Evolutionary conservation across 2,797 vertebrate species (phyloP).

Genomic region (Spheniscus humboldti): DNA sequence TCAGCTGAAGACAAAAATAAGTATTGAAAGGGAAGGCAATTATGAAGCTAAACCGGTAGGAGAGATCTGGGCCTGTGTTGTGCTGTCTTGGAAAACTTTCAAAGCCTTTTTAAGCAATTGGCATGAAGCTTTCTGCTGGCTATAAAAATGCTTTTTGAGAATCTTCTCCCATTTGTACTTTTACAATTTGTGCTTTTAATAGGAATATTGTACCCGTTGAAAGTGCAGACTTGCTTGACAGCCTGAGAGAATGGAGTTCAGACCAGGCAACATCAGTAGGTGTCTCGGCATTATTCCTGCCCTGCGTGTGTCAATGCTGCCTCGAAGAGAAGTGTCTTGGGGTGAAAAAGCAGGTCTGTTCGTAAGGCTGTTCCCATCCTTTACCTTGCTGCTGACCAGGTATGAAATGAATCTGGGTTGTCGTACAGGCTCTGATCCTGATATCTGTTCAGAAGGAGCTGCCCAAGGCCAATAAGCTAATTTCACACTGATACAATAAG

Average conservation of each 20-base stretch:
- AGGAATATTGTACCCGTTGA: background rate
- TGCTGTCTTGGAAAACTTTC: slow-evolving; percentile 45
- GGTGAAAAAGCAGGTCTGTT: background rate
- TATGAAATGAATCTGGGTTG: background rate
- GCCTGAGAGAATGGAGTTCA: background rate
- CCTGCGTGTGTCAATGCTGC: background rate
- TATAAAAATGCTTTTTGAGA: slow-evolving; percentile 33
- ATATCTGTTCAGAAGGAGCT: background rate
- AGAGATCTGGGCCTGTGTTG: background rate
- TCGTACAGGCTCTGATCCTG: rapidly evolving
- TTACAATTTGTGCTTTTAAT: slow-evolving; percentile 15
- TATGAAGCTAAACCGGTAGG: background rate
- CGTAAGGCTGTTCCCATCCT: background rate
- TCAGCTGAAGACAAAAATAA: slow-evolving; percentile 8
- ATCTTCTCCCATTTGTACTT: slow-evolving; percentile 29
- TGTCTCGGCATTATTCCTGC: background rate
- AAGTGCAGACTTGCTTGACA: background rate
- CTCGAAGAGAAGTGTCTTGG: background rate
- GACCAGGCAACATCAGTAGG: background rate
- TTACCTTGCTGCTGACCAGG: background rate
- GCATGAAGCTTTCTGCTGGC: slow-evolving; percentile 1
- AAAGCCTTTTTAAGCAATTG: slow-evolving; percentile 41
- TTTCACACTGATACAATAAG: background rate
- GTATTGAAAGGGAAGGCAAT: slow-evolving; percentile 22
- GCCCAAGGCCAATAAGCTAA: background rate